Evolutionary conservation across 2,113 vertebrate species (phyloP), one percentile per base, ranked within the genome.

Genomic region (Pterocles orientalis): DNA sequence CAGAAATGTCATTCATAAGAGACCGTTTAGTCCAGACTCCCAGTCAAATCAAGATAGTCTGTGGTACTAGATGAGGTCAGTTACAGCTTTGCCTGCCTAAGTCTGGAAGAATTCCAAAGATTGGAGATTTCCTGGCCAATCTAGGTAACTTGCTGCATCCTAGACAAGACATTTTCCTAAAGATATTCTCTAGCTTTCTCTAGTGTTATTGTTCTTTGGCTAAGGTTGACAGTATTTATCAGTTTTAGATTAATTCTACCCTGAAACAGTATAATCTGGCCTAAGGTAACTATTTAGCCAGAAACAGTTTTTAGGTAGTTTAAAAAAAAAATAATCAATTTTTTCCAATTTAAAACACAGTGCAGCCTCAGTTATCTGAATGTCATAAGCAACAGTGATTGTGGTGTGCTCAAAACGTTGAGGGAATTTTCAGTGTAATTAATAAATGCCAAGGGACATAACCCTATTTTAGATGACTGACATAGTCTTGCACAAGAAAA

Each of bases 371-470:
- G 72, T 89, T 94, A 89, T 82, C 64, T 76, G 34, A 65, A 65
- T 82, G 66, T 88, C 86, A 82, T 62, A 56, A 64, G 81, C 81
- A 91, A 79, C 34, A 53, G 36, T 7, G 25, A 61, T 75, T 87
- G 33, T 79, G 43, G 18, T 65, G 19, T 65, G 31, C 14, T 89
- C 57, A 89, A 92, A 91, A 3, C 85, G 58, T 61, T 2, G 1
- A 43, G 41, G 86, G 93, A 95, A 64, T 94, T 65, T 85, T 82
- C 57, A 65, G 14, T n/a, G 57, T 87, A 94, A 93, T 95, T 95
- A 95, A 82, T 87, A 92, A 95, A 94, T 91, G 70, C 41, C 93
- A 94, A 70, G 94, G 91, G 92, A 93, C 4, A 1, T 94, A 92
- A 94, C 94, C 94, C 11, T 82, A 61, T 94, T 95, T 94, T 61